A percentile compares a stretch with the other conserved stretches of the same genome.
Conservation (phyloP, 1,140 invertebrate species). For the Dinoponera quadriceps region DNA sequence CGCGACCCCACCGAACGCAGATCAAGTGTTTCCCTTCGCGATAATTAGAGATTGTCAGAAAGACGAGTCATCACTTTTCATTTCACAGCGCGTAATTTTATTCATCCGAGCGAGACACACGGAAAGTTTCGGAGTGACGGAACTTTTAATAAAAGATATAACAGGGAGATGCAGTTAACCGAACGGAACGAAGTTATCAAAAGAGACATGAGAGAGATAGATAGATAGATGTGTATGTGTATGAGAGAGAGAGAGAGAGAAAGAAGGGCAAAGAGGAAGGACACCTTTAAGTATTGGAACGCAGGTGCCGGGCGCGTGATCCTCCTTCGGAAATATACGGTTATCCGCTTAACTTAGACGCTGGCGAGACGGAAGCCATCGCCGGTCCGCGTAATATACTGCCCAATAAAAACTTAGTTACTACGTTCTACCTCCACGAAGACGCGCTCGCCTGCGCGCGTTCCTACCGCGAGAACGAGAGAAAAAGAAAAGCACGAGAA, state of each 20-base stretch:
- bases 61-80: neutral
- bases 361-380: conserved; percentile 83
- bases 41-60: neutral
- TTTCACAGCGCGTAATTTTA: too few relatives aligned
- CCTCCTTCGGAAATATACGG: conserved; percentile 81
- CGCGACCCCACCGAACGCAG: neutral
- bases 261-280: neutral
- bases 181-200: conserved; percentile 26
- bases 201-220: conserved; percentile 2
- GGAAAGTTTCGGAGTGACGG: neutral
- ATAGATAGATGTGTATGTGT: too few relatives aligned
- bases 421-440: conserved; percentile 67
- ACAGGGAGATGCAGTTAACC: conserved; percentile 29
- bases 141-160: conserved; percentile 51
- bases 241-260: too few relatives aligned
- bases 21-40: neutral
- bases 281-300: conserved; percentile 57
- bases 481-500: conserved; percentile 35
- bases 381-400: conserved; percentile 80
- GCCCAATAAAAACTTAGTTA: conserved; percentile 85
- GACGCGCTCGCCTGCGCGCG: conserved; percentile 9
- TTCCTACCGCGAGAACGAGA: conserved; percentile 33
- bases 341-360: conserved; percentile 84
- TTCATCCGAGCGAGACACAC: neutral
- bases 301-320: conserved; percentile 78